Evolutionary conservation across 2,113 vertebrate species (phyloP), one percentile per base, ranked within the genome.

Genomic region (Willisornis vidua): DNA sequence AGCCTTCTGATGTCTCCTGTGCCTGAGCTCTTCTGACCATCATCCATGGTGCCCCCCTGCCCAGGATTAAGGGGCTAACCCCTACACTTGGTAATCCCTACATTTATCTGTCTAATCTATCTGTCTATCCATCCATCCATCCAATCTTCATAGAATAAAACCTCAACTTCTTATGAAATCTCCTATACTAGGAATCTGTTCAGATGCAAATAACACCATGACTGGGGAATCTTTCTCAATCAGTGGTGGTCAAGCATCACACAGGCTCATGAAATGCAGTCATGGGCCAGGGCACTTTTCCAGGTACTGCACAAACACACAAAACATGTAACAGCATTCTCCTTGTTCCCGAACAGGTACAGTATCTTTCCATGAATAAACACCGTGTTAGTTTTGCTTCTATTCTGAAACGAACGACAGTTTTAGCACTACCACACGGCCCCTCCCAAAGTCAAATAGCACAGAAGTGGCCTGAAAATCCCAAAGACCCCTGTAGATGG

Each of bases 71-170:
- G 39, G 39, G 9, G 39, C 39, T 39, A 39, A 39, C 39, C 39
- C 39, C 39, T 39, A 39, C 39, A 39, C 10, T 39, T 39, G 39
- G 39, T 39, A 10, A 39, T 10, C 39, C 39, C 39, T 39, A 39
- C 5, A 43, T 14, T 35, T 2, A 2, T 37, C 41, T 3, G 9
- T 43, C 31, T 9, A 17, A 45, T 4, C 7, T 12, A 17, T 41
- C 37, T 1, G 6, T 48, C 23, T 0, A 18, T n/a, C 24, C 1
- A n/a, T n/a, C 11, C 4, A 52, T 48, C 19, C 1, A 52, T 28
- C n/a, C 3, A 57, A 48, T 45, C 33, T 61, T 45, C 16, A 31
- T 0, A 71, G 45, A 77, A 68, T 4, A 93, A 76, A 70, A 28
- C 25, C 46, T 75, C 24, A 80, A 15, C 10, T 58, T 58, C 39